Evolutionary conservation across 2,113 vertebrate species (phyloP).

Genomic region (Platanista minor): DNA sequence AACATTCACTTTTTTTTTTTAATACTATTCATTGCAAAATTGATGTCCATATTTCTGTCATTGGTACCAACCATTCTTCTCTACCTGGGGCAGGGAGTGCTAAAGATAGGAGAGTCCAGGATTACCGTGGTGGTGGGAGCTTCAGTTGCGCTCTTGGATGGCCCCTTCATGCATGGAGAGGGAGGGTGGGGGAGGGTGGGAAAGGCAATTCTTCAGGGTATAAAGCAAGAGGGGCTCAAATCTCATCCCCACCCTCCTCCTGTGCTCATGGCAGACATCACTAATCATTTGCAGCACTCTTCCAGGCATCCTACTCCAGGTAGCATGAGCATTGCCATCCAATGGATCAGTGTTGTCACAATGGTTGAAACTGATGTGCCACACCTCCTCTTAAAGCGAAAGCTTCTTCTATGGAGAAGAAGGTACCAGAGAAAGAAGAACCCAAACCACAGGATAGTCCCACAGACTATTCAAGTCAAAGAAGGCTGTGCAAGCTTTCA

Average conservation of each 20-base stretch:
- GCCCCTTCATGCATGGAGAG: neutral
- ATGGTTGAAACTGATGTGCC: neutral
- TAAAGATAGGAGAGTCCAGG: neutral
- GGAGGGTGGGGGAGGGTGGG: neutral
- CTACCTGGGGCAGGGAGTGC: neutral
- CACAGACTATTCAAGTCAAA: neutral
- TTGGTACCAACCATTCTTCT: neutral
- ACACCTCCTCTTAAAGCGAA: neutral
- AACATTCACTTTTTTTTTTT: neutral
- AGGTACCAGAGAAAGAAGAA: neutral
- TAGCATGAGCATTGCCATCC: neutral
- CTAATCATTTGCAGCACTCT: neutral
- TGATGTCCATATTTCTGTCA: neutral
- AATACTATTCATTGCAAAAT: neutral
- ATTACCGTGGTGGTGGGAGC: accelerated
- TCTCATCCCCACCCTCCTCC: neutral
- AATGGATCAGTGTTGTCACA: neutral
- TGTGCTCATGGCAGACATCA: neutral
- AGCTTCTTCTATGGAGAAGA: neutral
- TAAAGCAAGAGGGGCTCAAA: neutral
- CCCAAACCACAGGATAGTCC: neutral
- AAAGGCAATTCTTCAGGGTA: neutral
- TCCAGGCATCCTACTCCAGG: neutral
- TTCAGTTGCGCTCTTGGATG: neutral
- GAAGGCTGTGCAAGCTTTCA: neutral